Evolutionary conservation across 2,888 invertebrate genomes (phyloP).

Genomic region (Pyrrhia umbra): DNA sequence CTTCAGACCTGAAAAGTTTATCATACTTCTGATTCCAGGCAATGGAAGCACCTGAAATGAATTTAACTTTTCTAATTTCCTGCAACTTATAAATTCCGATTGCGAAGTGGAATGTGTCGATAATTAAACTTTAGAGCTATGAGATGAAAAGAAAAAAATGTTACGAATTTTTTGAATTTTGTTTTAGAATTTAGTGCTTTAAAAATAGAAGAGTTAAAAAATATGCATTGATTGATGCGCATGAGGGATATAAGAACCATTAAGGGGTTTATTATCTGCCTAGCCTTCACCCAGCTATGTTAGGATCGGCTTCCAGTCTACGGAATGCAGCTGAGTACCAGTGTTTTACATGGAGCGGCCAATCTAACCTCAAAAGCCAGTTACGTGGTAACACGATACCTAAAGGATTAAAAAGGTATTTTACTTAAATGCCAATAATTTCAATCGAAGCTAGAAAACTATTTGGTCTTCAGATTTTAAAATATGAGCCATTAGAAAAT

Average conservation of each 20-base stretch:
- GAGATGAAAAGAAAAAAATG: conserved; percentile 4
- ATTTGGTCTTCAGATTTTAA: no score
- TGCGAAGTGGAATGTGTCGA: conserved; percentile 65
- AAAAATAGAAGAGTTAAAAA: not conserved
- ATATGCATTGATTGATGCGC: not conserved
- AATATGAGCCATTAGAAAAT: no score
- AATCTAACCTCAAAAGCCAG: not conserved
- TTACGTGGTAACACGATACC: no score
- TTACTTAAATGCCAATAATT: no score
- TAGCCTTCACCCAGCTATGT: not conserved
- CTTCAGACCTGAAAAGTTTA: conserved; percentile 78
- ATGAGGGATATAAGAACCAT: not conserved
- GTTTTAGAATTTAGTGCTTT: not conserved
- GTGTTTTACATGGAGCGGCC: not conserved
- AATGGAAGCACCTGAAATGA: conserved; percentile 76
- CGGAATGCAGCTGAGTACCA: no score
- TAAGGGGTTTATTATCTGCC: not conserved
- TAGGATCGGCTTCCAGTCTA: not conserved
- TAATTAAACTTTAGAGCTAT: conserved; percentile 65
- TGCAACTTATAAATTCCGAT: conserved; percentile 82
- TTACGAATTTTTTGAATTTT: not conserved
- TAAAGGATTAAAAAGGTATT: no score
- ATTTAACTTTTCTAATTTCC: conserved; percentile 87
- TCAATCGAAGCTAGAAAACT: not conserved
- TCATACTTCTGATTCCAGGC: conserved; percentile 73